Base-by-base conservation (phyloP, 2,113 vertebrate species). In the Neodon shergylaensis region DNA sequence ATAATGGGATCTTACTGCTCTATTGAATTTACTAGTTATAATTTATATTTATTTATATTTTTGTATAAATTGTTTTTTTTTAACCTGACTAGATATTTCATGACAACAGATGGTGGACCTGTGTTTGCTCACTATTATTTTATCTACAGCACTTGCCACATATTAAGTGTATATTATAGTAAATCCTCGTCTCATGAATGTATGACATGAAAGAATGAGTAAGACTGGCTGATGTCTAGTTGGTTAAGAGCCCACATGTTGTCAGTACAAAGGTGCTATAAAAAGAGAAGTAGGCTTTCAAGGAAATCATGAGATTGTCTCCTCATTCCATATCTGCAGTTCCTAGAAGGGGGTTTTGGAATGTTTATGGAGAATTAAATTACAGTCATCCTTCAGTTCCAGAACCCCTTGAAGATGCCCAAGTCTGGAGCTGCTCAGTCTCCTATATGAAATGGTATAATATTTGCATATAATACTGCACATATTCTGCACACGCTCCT, bases 161-260 rank as follows among this genome's bases (percentile, higher is more conserved):
- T 12, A 72, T 39, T 54, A 79, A 26, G 4, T 70, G 6, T 26
- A 19, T 58, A 58, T 58, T 58, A 28, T 39, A 14, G 19, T 70
- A 94, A 74, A 61, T 85, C 66, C 47, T 95, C 83, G 7, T 68
- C 91, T 95, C 90, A 61, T 92, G 54, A 94, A 72, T 83, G 91
- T 74, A 83, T 87, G 82, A 61, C 5, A 5, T 79, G 39, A 74
- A 86, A 83, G 73, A 86, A 61, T 72, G 44, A 77, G 36, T 49
- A 21, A 4, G 22, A 63, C 88, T 33, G 63, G 39, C 47, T 9
- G 22, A 26, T 39, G 49, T 26, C n/a, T 49, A 16, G 70, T 65
- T 54, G 33, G 49, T 90, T 61, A 78, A 89, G 81, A 26, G 6
- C 28, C 66, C 0, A 21, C 52, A n/a, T 28, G 58, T 11, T 63